Base-by-base conservation (phyloP, 2,888 invertebrate genomes). In the Pedicia rivosa region DNA sequence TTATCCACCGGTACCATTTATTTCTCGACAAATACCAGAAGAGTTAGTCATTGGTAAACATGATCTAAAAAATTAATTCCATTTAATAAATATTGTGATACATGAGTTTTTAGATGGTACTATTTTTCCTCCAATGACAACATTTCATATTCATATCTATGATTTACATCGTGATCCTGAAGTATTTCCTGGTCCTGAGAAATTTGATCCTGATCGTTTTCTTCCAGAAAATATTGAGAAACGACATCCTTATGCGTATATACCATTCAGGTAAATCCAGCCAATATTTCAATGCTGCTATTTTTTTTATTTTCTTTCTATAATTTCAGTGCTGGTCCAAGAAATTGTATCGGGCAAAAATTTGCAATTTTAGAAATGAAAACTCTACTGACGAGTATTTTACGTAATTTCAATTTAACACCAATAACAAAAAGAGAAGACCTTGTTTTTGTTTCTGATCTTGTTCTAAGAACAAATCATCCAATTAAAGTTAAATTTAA, bases 351-450 rank as follows among this genome's bases (percentile, higher is more conserved):
- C 13, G 32, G 78, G n/a, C 70, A 76, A 54, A 67, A 69, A 44
- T 78, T 73, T 48, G 76, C 77, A 0, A 67, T 72, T 55, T 50
- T 73, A 26, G 78, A 78, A 52, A 66, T 75, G n/a, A 69, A 69
- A 52, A 64, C 69, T 39, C 49, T 72, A 2, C 48, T 78, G 14
- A 65, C 68, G 12, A 62, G 64, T 14, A 57, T 76, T 9, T 49
- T 72, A 13, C 54, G 64, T 10, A 63, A 65, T 42, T 77, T 67
- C 50, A 57, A 48, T 13, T 45, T 78, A 24, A 50, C 61, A 29
- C 59, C 69, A 1, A 54, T 62, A 3, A 65, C 68, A n/a, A 62
- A 56, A 9, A 51, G 57, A 10, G 60, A 62, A 19, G 65, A 67
- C 12, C 48, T 61, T 1, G 43, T 48, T 2, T 54, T 70, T 3